These are phyloP conservation scores for Microplitis manilae DNA, from an alignment of 2,888 invertebrate genomes.

Conservation along the genomic window DNA sequence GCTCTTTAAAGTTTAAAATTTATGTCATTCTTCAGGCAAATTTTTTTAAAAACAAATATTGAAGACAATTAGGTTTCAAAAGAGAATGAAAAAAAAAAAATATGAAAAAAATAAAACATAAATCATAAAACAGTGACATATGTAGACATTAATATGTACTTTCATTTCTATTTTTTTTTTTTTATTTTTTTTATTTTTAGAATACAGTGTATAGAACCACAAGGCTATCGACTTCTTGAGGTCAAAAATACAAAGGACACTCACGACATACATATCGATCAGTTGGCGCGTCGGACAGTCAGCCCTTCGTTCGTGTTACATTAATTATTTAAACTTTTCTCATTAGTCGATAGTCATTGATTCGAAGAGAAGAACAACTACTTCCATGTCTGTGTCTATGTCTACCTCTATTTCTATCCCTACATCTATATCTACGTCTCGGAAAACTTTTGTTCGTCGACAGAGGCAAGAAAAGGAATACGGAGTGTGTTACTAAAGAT, in stretches of 20 bases:
- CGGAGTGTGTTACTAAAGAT: not conserved
- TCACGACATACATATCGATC: constrained; percentile 49
- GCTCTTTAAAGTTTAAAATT: not conserved
- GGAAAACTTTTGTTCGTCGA: not conserved
- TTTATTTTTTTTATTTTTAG: constrained; percentile 16
- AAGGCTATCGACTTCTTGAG: constrained; percentile 45
- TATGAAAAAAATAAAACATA: not conserved
- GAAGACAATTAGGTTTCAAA: not conserved
- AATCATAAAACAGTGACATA: not conserved
- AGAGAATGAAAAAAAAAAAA: not conserved
- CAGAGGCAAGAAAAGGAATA: constrained; percentile 37
- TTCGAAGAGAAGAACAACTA: constrained; percentile 34
- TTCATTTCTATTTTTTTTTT: constrained; percentile 22
- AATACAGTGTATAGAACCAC: constrained; percentile 2
- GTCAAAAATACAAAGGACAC: constrained; percentile 44
- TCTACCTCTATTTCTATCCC: not conserved
- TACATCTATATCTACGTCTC: not conserved
- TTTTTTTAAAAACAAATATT: not conserved
- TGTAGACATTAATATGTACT: constrained; percentile 14
- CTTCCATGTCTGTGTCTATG: not conserved
- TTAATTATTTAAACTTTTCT: constrained; percentile 56
- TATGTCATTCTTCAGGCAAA: not conserved
- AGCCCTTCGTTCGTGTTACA: constrained; percentile 36
- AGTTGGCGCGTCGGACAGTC: constrained; percentile 38
- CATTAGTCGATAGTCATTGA: constrained; percentile 50